Base-by-base conservation (phyloP, 2,797 vertebrate species). In the Lagocephalus sceleratus region DNA sequence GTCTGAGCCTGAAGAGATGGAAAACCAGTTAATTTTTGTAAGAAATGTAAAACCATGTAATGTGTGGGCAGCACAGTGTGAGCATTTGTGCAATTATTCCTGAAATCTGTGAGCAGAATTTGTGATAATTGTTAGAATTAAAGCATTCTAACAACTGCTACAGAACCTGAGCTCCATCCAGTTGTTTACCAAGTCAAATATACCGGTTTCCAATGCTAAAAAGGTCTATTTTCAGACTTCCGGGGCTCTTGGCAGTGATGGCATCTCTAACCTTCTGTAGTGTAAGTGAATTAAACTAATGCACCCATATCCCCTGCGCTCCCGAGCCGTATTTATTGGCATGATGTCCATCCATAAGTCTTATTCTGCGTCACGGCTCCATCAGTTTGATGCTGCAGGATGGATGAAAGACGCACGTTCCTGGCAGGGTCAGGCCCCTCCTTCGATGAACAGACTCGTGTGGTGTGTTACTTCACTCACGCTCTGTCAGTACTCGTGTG, bases 221-320 rank as follows among this genome's bases (percentile, higher is more conserved):
- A 21, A 38, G 17, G 40, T 60, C 41, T 21, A 17, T 55, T 68
- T 59, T 70, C 21, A 73, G 76, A 78, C 57, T 72, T 73, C 75
- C 59, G 68, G 63, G 66, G 69, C 79, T 68, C 70, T 76, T 86
- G 83, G 76, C 83, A 81, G 48, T 44, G 47, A 63, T 65, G 62
- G 61, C 57, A 57, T 73, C 60, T 53, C 55, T 20, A 49, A 66
- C 60, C 78, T 84, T 83, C 80, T 73, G 60, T 76, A 66, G 62
- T 63, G 68, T 76, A 76, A 84, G 76, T 85, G 76, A 81, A 89
- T 90, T 87, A 89, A 85, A 82, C 75, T 79, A 84, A 87, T 86
- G 84, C 81, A 84, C 75, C 74, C 66, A 60, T 83, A 83, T 82
- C 63, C 59, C 73, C 66, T 75, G 60, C 76, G 69, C 74, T 77